These are phyloP conservation scores for Tachina fera DNA, from an alignment of 2,888 invertebrate species.

Conservation along the genomic window DNA sequence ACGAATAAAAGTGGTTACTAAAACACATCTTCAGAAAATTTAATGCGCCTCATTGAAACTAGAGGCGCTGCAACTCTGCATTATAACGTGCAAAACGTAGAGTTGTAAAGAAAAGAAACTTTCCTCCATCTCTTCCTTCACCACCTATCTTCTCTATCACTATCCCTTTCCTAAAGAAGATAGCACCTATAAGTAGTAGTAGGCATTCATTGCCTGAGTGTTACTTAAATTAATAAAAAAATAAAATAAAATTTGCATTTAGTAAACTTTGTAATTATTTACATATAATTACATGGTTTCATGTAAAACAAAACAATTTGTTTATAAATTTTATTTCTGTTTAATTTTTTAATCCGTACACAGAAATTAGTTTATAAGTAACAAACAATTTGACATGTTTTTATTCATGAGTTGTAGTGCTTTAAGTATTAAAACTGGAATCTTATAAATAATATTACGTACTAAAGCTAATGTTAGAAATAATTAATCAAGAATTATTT, in stretches of 20 bases:
- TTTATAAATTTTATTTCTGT: conserved; percentile 17
- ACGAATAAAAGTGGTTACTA: too few species aligned
- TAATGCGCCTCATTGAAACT: too few species aligned
- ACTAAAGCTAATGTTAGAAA: background rate
- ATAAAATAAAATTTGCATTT: background rate
- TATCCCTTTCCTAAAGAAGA: too few species aligned
- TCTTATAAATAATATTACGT: background rate
- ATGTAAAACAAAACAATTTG: background rate
- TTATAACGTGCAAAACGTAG: too few species aligned
- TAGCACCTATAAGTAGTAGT: too few species aligned
- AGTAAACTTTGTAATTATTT: background rate
- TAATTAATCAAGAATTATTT: conserved; percentile 21
- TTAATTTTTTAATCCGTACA: background rate
- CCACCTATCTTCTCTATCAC: too few species aligned
- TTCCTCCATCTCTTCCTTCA: too few species aligned
- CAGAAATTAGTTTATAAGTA: background rate
- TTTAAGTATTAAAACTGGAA: background rate
- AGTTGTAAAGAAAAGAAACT: too few species aligned
- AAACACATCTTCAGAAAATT: too few species aligned
- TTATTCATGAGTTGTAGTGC: conserved; percentile 34
- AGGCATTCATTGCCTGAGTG: too few species aligned
- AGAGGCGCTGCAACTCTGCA: too few species aligned
- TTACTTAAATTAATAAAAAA: too few species aligned
- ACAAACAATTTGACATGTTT: conserved; percentile 53
- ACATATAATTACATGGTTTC: conserved; percentile 2